Conservation (phyloP, 1,140 invertebrate genomes). For the Lanistes nyassanus region DNA sequence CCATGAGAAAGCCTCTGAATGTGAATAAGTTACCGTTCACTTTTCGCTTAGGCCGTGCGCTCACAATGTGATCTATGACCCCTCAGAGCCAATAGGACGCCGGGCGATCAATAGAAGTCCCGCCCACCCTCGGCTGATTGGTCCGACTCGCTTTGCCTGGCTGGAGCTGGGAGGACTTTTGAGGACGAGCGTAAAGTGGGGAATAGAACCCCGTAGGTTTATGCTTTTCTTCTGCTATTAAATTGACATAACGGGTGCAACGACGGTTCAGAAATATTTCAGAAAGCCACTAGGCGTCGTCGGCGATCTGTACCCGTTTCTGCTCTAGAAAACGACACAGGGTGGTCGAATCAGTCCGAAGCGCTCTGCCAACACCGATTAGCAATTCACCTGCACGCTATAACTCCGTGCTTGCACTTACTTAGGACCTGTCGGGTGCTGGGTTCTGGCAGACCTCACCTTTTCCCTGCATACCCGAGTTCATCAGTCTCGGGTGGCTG, state of each 20-base stretch:
- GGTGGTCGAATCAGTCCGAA: too few species aligned
- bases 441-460: too few species aligned
- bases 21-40: neutral
- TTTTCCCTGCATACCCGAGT: too few species aligned
- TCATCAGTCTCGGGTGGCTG: too few species aligned
- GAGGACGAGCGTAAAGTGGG: neutral
- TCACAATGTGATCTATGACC: neutral
- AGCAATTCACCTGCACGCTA: too few species aligned
- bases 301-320: too few species aligned
- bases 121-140: neutral
- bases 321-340: too few species aligned
- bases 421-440: too few species aligned
- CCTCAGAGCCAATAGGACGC: neutral
- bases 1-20: too few species aligned
- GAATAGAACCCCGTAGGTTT: neutral
- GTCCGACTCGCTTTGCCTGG: neutral
- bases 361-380: too few species aligned
- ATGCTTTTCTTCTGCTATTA: neutral
- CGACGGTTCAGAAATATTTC: neutral
- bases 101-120: neutral
- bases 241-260: slow-evolving; percentile 11
- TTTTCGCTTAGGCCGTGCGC: neutral
- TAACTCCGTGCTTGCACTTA: too few species aligned
- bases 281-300: neutral
- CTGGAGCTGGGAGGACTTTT: too few species aligned